phyloP scores from a whole-genome alignment of 2,113 vertebrate genomes.

The Isichthys henryi region DNA sequence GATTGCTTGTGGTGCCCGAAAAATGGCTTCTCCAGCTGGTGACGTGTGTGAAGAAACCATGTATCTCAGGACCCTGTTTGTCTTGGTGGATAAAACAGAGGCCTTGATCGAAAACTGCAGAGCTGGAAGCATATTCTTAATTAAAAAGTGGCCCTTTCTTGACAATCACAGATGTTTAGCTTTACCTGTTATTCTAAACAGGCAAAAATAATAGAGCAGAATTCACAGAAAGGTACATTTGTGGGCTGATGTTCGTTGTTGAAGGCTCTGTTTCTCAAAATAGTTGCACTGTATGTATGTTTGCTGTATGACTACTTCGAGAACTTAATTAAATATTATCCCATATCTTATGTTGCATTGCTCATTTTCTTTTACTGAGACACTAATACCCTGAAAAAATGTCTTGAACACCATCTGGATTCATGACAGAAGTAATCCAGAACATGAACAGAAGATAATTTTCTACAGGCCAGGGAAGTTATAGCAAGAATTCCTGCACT shows the following conservation, averaged over 20 bases:
- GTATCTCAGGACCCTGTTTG: background rate
- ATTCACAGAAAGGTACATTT: background rate
- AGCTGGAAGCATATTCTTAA: background rate
- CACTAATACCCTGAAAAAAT: background rate
- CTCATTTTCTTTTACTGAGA: background rate
- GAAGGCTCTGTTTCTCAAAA: background rate
- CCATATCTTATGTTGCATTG: background rate
- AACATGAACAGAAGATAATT: background rate
- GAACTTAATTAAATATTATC: background rate
- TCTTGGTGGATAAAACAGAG: background rate
- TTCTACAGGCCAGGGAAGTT: background rate
- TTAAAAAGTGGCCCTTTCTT: background rate
- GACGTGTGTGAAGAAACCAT: background rate
- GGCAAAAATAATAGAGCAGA: background rate
- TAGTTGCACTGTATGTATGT: background rate
- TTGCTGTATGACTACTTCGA: background rate
- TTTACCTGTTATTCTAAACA: background rate
- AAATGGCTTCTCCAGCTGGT: background rate
- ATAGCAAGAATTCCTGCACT: background rate
- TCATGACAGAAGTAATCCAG: background rate
- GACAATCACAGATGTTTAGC: background rate
- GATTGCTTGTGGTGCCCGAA: background rate
- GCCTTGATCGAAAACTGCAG: background rate
- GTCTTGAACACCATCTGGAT: background rate
- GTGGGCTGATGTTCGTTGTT: background rate